Percentiles rank a stretch among this genome's conserved stretches.
phyloP scores from a whole-genome alignment of 2,797 vertebrate genomes.

The Lacerta bilineata region DNA sequence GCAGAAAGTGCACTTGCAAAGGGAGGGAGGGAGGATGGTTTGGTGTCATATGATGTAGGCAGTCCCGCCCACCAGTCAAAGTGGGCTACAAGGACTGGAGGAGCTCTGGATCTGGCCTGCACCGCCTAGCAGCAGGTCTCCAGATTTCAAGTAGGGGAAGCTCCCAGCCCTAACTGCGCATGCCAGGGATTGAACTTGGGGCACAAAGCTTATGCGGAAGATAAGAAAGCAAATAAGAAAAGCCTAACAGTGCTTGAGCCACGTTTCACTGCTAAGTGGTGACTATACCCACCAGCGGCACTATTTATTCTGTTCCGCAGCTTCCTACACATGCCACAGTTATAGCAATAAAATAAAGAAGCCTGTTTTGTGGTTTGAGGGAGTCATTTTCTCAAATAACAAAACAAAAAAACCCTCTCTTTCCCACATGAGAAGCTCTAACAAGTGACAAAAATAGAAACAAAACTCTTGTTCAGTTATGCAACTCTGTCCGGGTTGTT shows the following conservation, averaged over 20 bases:
- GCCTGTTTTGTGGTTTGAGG: background rate
- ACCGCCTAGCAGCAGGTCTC: no score
- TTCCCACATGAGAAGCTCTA: conserved; percentile 33
- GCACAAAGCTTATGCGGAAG: no score
- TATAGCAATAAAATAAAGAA: background rate
- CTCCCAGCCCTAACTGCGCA: no score
- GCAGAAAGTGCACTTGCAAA: no score
- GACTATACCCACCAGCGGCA: background rate
- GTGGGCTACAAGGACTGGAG: no score
- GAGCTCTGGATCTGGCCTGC: no score
- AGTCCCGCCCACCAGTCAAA: no score
- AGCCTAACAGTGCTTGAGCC: background rate
- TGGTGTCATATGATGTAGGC: no score
- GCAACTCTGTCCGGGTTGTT: background rate
- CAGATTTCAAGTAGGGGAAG: no score
- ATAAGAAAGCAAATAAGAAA: background rate
- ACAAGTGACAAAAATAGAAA: conserved; percentile 32
- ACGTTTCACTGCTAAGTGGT: background rate
- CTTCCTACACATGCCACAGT: background rate
- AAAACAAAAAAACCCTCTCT: background rate
- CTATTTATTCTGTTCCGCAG: background rate
- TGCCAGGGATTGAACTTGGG: no score
- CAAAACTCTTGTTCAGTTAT: conserved; percentile 6
- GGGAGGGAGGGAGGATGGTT: no score
- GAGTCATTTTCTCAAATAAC: background rate